Base-by-base conservation (phyloP, 2,888 invertebrate genomes). In the Drosophila demipolita region DNA sequence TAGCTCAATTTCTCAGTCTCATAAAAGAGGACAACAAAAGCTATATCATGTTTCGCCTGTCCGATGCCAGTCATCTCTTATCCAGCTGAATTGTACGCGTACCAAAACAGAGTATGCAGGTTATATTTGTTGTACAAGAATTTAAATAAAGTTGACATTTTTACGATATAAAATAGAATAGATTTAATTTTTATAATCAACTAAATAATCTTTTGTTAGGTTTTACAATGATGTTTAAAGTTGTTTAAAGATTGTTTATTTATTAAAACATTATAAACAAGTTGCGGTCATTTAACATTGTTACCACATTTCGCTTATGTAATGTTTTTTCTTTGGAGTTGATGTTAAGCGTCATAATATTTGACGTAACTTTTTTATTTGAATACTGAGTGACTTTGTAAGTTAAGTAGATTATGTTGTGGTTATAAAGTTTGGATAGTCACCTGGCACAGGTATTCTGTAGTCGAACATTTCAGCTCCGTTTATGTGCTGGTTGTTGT, bases 401-500 rank as follows among this genome's bases (percentile, higher is more conserved):
- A 8, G 45, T 4, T 23, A 45, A 23, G 17, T 38, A n/a, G 35
- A 11, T 36, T 38, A 54, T 15, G 23, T 54, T 36, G 17, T 23
- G 12, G 17, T 4, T 38, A 40, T 29, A 40, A 4, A n/a, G 29
- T 57, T 57, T 15, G 9, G 29, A 6, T n/a, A 32, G 40, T 55
- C 17, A n/a, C 6, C 7, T 42, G 32, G 38, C 29, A 32, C 36
- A 62, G 55, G 75, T 77, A 70, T 71, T 45, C 11, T 36, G 12
- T 50, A 71, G 78, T 61, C 52, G 53, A 45, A 12, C 48, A 50
- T 36, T 63, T 60, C 42, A n/a, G 42, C 4, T 50, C 61, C 23
- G 32, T 11, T 57, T 38, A 17, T 70, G 60, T 60, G 35, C 45
- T 58, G 61, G 71, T 65, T 66, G 58, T 59, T 74, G 50, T 82